Evolutionary conservation across 2,113 vertebrate genomes (phyloP), one percentile per base, ranked within the genome.

Genomic region (Podilymbus podiceps): DNA sequence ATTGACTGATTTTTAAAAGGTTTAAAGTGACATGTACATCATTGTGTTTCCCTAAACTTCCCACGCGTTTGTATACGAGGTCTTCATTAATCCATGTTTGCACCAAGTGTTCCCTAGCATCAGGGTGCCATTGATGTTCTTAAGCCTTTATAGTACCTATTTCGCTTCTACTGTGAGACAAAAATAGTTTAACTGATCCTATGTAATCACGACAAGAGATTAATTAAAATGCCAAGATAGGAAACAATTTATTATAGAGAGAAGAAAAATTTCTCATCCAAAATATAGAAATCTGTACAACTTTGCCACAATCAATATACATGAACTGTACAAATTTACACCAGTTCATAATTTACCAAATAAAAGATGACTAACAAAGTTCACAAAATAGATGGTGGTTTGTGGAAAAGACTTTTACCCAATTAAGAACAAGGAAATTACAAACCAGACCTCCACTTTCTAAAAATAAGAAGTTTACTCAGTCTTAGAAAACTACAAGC

Each of bases 261-360:
- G 99, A 98, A 99, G 99, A 99, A 99, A 99, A 99, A 98, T 98
- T 99, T 99, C 99, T 99, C 99, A 99, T 99, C 98, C 99, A 99
- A 99, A 99, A 99, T 99, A 99, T 99, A 99, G 99, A 99, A 99
- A 99, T 99, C 99, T 99, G 99, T 99, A 99, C 99, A 99, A 99
- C 99, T 99, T 99, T 99, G 99, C 98, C 99, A 99, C 99, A 99
- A 99, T 99, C 99, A 99, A 99, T 99, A 99, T 99, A 99, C 99
- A 99, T 99, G 99, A 99, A 99, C 99, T 99, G 99, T 99, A 99
- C 99, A 99, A 99, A 99, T 99, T 99, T 99, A 99, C 99, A 99
- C 99, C 99, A 99, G 99, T 99, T 99, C 99, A 99, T 99, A 99
- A 99, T 99, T 99, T 99, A 99, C 98, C 99, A 98, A 98, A 98